These are phyloP conservation scores for Dipodomys spectabilis DNA, from an alignment of 2,113 vertebrate species.

Conservation along the genomic window DNA sequence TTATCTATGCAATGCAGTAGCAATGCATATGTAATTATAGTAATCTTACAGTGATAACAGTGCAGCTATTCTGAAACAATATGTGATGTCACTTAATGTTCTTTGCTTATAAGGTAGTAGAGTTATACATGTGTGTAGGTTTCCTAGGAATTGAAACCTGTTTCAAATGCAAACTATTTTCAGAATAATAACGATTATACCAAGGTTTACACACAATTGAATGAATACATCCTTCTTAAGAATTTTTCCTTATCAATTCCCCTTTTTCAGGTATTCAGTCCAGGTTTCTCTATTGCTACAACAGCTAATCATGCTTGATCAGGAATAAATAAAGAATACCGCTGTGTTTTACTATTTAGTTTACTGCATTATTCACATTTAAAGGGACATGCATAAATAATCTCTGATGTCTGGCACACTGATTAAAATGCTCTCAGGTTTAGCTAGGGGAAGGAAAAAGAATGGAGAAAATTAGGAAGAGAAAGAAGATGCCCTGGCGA, in stretches of 20 bases:
- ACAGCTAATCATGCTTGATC: not conserved
- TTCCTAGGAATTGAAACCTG: not conserved
- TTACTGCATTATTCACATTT: not conserved
- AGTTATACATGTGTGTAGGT: not conserved
- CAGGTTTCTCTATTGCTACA: not conserved
- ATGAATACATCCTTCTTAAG: not conserved
- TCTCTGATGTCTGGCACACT: not conserved
- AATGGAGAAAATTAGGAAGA: not conserved
- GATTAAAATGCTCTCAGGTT: conserved; percentile 17
- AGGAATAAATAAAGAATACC: conserved; percentile 15
- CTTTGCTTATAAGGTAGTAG: not conserved
- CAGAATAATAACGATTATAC: not conserved
- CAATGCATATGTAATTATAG: conserved; percentile 18
- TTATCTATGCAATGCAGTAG: not conserved
- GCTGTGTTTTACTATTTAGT: not conserved
- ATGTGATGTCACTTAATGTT: not conserved
- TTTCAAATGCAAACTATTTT: not conserved
- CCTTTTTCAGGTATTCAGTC: not conserved
- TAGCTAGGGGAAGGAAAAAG: conserved; percentile 32
- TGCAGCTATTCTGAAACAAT: not conserved
- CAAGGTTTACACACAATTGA: not conserved
- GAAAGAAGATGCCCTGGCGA: not conserved
- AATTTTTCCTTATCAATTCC: conserved; percentile 23
- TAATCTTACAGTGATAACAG: not conserved
- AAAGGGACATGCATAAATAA: conserved; percentile 2